phyloP scores from a whole-genome alignment of 2,113 vertebrate species.

The Alouatta palliata region DNA sequence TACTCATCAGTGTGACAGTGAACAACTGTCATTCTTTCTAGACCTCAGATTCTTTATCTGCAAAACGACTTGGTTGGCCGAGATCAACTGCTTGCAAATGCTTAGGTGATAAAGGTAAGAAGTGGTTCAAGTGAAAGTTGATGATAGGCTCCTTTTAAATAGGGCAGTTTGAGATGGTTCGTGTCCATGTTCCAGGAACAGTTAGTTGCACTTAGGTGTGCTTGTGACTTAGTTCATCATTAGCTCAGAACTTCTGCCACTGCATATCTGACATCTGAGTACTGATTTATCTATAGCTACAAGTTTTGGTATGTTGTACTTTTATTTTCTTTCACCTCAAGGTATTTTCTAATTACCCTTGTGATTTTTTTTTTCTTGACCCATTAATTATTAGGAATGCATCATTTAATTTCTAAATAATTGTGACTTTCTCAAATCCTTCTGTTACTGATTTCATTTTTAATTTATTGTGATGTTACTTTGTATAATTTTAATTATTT shows the following conservation, averaged over 20 bases:
- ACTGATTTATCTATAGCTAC: neutral
- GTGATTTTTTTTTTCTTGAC: conserved; percentile 3
- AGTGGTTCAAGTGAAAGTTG: neutral
- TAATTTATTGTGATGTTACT: neutral
- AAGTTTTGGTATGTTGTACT: neutral
- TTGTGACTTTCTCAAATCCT: neutral
- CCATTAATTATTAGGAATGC: neutral
- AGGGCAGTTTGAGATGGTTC: neutral
- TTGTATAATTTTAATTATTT: conserved; percentile 25
- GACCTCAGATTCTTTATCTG: neutral
- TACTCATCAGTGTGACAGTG: neutral
- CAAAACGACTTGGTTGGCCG: neutral
- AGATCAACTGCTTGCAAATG: neutral
- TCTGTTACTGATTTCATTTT: conserved; percentile 1
- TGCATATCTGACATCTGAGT: neutral
- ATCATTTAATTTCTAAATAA: neutral
- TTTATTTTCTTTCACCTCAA: conserved; percentile 19
- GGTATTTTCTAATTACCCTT: neutral
- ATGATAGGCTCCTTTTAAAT: neutral
- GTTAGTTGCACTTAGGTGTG: neutral
- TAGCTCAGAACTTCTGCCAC: neutral
- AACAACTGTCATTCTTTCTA: neutral
- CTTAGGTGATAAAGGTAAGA: neutral
- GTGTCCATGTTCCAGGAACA: neutral
- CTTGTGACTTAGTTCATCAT: neutral